Evolutionary conservation across 2,888 invertebrate species (phyloP), one percentile per base, ranked within the genome.

Genomic region (Caenorhabditis sulstoni): DNA sequence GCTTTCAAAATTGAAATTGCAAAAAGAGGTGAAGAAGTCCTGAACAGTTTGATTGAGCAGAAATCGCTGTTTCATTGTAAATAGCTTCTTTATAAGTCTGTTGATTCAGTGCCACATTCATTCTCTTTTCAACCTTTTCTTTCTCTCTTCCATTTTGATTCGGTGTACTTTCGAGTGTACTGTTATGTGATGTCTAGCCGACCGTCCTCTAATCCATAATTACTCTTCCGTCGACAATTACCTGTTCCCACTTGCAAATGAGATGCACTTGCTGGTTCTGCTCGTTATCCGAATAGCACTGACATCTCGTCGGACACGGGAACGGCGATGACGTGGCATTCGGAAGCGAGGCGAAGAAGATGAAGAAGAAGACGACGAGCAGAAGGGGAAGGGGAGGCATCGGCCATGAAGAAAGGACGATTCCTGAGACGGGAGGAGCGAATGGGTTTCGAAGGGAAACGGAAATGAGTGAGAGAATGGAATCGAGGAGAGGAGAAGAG

Each of bases 191-290:
- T 49, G 53, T 50, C 37, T 29, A 64, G 18, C 16, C 57, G 64
- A 5, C 41, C 73, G 64, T 1, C 4, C 8, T 1, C 50, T 22
- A 73, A 73, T 65, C 47, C 53, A 66, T 61, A 67, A 75, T 75
- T 47, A 53, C 35, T 22, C 39, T 20, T 29, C 7, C 29, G 29
- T 29, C 7, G 29, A 9, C 53, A 67, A 67, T 76, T 53, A 85
- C 87, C 84, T 85, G 84, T 49, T 86, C 85, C 86, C 86, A 87
- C 81, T 86, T 86, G 76, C 87, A 87, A 64, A 83, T 85, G 29
- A 87, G 77, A 74, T 87, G 87, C 37, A 86, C 77, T 53, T 74
- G 71, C 20, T 77, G 76, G 45, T 77, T 70, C 49, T 81, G 80
- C 39, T 83, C 78, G 23, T 79, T 78, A 67, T 87, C 87, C 53